Conservation (phyloP, 2,888 invertebrate species). For the Endotricha flammealis region DNA sequence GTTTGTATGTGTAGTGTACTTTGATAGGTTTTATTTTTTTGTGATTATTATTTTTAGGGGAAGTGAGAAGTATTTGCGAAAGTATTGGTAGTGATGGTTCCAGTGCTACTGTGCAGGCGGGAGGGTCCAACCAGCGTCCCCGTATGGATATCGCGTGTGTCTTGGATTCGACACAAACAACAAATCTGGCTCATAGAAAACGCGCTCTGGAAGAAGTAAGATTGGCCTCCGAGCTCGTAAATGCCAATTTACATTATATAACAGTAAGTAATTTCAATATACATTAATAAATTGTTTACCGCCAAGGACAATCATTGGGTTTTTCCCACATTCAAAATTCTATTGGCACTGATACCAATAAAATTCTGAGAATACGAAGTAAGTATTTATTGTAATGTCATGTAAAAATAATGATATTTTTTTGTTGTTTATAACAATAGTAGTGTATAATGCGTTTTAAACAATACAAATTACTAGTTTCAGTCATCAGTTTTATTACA, state of each 20-base stretch:
- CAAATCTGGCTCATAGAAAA: constrained; percentile 85
- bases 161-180: constrained; percentile 86
- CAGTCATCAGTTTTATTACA: no score
- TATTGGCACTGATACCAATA: neutral
- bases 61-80: constrained; percentile 73
- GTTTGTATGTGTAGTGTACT: constrained; percentile 32
- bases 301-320: no score
- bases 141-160: constrained; percentile 94
- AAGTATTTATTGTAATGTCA: neutral
- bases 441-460: no score
- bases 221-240: constrained; percentile 86
- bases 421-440: no score
- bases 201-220: constrained; percentile 91
- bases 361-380: no score
- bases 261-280: constrained; percentile 79
- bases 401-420: no score
- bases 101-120: constrained; percentile 67
- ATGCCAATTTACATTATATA: constrained; percentile 89
- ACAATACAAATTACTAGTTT: no score
- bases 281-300: constrained; percentile 6
- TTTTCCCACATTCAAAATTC: constrained; percentile 1
- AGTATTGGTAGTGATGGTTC: constrained; percentile 76
- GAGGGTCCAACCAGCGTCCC: constrained; percentile 68
- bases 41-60: constrained; percentile 42
- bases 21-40: constrained; percentile 27